phyloP scores from a whole-genome alignment of 2,797 vertebrate genomes.

The Schizopygopsis pylzovi region DNA sequence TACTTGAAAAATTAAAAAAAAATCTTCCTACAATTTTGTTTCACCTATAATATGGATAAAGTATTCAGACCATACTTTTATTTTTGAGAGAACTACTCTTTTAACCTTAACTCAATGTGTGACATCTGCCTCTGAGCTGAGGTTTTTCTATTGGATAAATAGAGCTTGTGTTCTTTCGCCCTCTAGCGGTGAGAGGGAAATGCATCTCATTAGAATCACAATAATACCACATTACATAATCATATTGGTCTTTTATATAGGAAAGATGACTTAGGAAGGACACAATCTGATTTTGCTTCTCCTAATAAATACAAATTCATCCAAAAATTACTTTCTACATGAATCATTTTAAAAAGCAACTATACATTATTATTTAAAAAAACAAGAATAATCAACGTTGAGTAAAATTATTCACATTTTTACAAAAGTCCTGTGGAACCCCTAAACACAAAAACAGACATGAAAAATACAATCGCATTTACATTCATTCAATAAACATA shows the following conservation, averaged over 20 bases:
- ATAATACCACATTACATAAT: not conserved
- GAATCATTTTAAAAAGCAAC: not conserved
- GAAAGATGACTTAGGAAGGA: not conserved
- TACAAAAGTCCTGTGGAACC: not conserved
- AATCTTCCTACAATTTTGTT: not conserved
- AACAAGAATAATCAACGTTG: not conserved
- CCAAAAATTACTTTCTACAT: not conserved
- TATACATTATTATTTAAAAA: not conserved
- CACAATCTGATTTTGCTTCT: not conserved
- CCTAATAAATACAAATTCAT: conserved; percentile 2
- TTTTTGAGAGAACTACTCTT: not conserved
- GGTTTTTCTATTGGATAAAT: not conserved
- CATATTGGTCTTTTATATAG: not conserved
- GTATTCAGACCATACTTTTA: not conserved
- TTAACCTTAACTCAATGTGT: not conserved
- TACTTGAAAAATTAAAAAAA: not conserved
- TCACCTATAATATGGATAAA: not conserved
- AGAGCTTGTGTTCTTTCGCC: not conserved
- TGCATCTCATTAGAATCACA: not conserved
- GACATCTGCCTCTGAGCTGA: not conserved
- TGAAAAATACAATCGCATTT: not conserved
- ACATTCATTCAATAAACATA: not conserved
- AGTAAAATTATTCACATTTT: not conserved
- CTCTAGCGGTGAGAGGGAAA: conserved; percentile 4
- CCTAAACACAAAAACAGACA: not conserved